Conservation (phyloP, 2,113 vertebrate species). For the Lutjanus erythropterus region DNA sequence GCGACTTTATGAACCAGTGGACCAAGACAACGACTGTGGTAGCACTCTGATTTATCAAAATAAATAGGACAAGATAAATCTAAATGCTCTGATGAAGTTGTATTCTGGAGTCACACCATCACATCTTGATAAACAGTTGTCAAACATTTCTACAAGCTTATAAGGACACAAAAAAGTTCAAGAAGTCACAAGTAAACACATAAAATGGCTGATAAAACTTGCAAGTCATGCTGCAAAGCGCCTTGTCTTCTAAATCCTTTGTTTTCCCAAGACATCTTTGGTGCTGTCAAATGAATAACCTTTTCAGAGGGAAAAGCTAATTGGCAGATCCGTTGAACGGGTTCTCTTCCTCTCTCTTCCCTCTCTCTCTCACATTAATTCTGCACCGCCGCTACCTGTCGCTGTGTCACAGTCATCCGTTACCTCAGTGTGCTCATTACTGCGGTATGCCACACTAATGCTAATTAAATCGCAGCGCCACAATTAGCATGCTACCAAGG, state of each 20-base stretch:
- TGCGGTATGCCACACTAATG: constrained; percentile 60
- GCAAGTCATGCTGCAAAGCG: constrained; percentile 63
- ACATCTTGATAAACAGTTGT: not conserved
- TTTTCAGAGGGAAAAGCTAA: constrained; percentile 73
- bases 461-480: constrained; percentile 72
- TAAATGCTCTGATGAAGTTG: not conserved
- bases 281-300: constrained; percentile 73
- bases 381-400: constrained; percentile 62
- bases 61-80: not conserved
- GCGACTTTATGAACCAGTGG: constrained; percentile 30
- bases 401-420: constrained; percentile 69
- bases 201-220: constrained; percentile 57
- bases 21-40: not conserved
- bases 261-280: constrained; percentile 59
- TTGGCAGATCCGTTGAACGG: constrained; percentile 65
- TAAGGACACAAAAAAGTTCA: constrained; percentile 37
- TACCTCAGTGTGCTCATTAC: constrained; percentile 76
- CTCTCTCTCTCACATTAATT: constrained; percentile 58
- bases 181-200: constrained; percentile 59
- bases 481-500: constrained; percentile 71
- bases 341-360: constrained; percentile 28
- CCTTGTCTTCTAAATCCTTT: constrained; percentile 50
- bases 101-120: not conserved
- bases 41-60: not conserved
- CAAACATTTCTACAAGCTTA: constrained; percentile 20